Conservation (phyloP, 1,140 invertebrate species). For the Brachionus koreanus region DNA sequence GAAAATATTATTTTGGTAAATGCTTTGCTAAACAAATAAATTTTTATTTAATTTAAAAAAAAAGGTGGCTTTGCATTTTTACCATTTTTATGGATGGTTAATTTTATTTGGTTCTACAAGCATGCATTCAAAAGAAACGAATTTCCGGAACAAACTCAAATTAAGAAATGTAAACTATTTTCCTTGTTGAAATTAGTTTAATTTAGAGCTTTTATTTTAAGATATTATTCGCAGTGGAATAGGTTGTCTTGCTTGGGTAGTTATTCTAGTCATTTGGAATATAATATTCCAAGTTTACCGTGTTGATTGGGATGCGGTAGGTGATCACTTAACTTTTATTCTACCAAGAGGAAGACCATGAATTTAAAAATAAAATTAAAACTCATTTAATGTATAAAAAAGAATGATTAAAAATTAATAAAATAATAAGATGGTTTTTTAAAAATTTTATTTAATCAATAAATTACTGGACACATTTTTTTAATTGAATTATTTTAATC, state of each 20-base stretch:
- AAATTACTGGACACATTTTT: too few relatives aligned
- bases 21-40: neutral
- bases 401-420: too few relatives aligned
- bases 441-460: too few relatives aligned
- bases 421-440: too few relatives aligned
- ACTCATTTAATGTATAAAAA: too few relatives aligned
- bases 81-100: slow-evolving; percentile 44
- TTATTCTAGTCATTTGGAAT: slow-evolving; percentile 38
- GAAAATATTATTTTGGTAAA: slow-evolving; percentile 39
- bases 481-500: neutral
- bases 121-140: slow-evolving; percentile 38
- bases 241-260: neutral
- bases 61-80: slow-evolving; percentile 41
- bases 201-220: neutral
- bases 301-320: slow-evolving; percentile 15
- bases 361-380: neutral
- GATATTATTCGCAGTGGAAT: slow-evolving; percentile 20
- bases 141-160: slow-evolving; percentile 30
- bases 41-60: neutral
- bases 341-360: slow-evolving; percentile 16
- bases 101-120: slow-evolving; percentile 44
- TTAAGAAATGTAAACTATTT: slow-evolving; percentile 25
- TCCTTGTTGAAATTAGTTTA: neutral
- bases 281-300: slow-evolving; percentile 19
- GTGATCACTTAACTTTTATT: slow-evolving; percentile 44